Conservation (phyloP, 2,888 invertebrate genomes). For the Sphinx pinastri region DNA sequence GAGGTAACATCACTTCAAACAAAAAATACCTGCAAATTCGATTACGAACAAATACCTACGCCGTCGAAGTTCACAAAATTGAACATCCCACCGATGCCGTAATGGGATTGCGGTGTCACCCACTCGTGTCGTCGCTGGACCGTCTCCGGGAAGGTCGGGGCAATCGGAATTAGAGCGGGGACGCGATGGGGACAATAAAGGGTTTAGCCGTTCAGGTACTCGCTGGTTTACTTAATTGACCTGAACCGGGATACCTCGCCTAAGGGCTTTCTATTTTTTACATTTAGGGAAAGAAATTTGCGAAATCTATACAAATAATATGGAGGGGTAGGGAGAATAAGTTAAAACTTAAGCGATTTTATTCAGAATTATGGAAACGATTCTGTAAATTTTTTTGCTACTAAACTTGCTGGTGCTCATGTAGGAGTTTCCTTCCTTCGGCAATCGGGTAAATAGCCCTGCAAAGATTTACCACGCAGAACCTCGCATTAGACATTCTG, state of each 20-base stretch:
- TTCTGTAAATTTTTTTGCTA: no score
- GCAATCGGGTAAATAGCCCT: no score
- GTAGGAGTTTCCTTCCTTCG: no score
- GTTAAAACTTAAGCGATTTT: no score
- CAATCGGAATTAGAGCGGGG: constrained; percentile 50
- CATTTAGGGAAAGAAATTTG: background rate
- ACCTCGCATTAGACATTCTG: no score
- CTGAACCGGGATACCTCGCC: constrained; percentile 27
- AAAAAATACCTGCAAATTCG: background rate
- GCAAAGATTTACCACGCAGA: no score
- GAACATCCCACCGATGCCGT: constrained; percentile 47
- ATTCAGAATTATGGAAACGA: no score
- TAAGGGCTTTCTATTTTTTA: constrained; percentile 21
- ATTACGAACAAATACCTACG: constrained; percentile 31
- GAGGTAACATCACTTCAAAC: constrained; percentile 16
- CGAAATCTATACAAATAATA: no score
- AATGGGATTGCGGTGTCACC: constrained; percentile 57
- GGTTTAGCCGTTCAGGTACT: constrained; percentile 36
- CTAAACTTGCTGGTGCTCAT: no score
- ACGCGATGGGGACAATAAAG: constrained; percentile 29
- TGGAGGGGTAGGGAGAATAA: no score
- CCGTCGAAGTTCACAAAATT: constrained; percentile 37
- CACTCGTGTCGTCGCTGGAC: constrained; percentile 37
- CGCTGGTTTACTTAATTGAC: constrained; percentile 43
- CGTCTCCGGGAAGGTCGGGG: constrained; percentile 39